Conservation (phyloP, 2,113 vertebrate species). For the Centropus unirufus region DNA sequence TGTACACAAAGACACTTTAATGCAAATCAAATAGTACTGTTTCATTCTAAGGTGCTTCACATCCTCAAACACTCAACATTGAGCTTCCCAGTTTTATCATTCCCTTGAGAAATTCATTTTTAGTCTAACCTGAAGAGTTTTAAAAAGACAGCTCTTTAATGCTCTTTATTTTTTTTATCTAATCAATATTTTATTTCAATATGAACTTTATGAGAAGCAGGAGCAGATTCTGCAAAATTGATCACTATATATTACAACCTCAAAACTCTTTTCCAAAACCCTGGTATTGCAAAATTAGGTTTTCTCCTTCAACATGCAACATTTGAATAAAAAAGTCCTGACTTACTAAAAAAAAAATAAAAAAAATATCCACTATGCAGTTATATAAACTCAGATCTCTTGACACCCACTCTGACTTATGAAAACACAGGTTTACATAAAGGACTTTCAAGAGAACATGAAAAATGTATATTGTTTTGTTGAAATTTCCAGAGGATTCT, state of each 20-base stretch:
- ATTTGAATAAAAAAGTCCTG: conserved; percentile 65
- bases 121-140: not conserved
- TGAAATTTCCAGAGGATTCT: conserved; percentile 3
- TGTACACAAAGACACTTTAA: conserved; percentile 59
- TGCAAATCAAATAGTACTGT: conserved; percentile 21
- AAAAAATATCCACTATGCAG: conserved; percentile 45
- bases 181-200: conserved; percentile 17
- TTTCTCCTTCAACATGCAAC: conserved; percentile 55
- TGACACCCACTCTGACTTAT: conserved; percentile 58
- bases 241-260: conserved; percentile 11
- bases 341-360: conserved; percentile 56
- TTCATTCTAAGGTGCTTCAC: conserved; percentile 9
- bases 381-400: conserved; percentile 62
- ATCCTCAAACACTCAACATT: not conserved
- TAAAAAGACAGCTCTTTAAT: not conserved
- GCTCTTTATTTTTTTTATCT: not conserved
- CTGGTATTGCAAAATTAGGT: conserved; percentile 55
- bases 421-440: conserved; percentile 57
- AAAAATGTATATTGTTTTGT: not conserved
- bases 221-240: conserved; percentile 21
- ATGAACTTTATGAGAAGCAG: not conserved
- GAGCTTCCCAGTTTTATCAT: not conserved
- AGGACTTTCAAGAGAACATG: conserved; percentile 46
- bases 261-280: conserved; percentile 44
- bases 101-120: not conserved